Conservation (phyloP, 1,140 invertebrate species). For the Trinorchestia longiramus region DNA sequence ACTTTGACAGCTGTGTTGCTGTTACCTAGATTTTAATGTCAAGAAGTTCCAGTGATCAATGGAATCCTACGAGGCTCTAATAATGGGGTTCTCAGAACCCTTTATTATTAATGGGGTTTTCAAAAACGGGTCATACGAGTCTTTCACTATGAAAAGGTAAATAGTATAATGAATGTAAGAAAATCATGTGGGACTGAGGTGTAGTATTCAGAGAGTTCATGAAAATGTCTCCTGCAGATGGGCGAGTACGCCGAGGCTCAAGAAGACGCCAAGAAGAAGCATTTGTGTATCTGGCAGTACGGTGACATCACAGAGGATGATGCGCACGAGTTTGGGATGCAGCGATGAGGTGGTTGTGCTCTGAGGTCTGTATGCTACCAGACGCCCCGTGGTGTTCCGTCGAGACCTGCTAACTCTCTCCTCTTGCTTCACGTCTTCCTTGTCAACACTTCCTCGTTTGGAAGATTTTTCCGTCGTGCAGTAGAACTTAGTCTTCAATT, state of each 20-base stretch:
- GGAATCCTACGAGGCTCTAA: no score
- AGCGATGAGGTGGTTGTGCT: constrained; percentile 65
- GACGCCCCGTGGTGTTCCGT: constrained; percentile 60
- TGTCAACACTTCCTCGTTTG: neutral
- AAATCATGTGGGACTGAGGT: no score
- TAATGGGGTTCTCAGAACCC: no score
- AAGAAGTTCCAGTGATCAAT: no score
- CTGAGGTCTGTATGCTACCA: constrained; percentile 58
- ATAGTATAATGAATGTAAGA: no score
- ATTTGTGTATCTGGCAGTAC: constrained; percentile 93
- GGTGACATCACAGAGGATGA: constrained; percentile 97
- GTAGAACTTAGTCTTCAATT: neutral
- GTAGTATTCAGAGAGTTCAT: no score
- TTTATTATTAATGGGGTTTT: no score
- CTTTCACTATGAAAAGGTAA: no score
- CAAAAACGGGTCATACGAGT: no score
- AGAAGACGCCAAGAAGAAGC: constrained; percentile 85
- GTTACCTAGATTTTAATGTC: no score
- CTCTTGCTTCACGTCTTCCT: neutral
- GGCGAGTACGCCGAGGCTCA: constrained; percentile 87
- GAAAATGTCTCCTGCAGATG: constrained; percentile 75
- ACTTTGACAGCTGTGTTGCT: no score
- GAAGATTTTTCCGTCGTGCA: neutral
- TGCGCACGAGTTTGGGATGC: constrained; percentile 85
- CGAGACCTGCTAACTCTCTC: constrained; percentile 20